Evolutionary conservation across 1,140 invertebrate genomes (phyloP), one percentile per base, ranked within the genome.

Genomic region (Littorina saxatilis): DNA sequence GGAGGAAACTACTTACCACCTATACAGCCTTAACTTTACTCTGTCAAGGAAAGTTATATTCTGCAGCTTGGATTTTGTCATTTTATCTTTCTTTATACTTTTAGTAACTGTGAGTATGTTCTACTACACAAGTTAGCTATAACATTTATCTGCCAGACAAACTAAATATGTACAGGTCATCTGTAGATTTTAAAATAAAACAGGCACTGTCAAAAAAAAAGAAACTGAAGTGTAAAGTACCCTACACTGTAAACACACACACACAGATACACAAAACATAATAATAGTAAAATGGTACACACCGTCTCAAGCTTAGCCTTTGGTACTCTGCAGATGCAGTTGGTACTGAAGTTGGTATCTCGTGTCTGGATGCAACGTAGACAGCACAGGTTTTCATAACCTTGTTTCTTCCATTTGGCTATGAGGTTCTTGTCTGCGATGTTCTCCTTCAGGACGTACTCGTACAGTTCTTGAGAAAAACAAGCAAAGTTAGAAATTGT

Each of bases 391-490:
- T 99, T 99, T 93, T 99, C 99, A 93, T 99, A 99, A 0, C 99
- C 99, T 85, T 98, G 96, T 92, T 99, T 99, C 91, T 99, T 99
- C 99, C 99, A 99, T 91, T 99, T 99, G 0, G 99, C 99, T 88
- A 99, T 99, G 1, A 99, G 93, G 91, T 99, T 99, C 83, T 95
- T 96, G 91, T 99, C 99, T 0, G 99, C 99, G 83, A 99, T 98
- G 90, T 98, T 98, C 92, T 99, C 98, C 87, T 98, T 97, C 0
- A 99, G 88, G 87, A 98, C 99, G 90, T 98, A 99, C 77, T 99
- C 98, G 90, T 99, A 99, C 0, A 99, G 92, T 92, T 99, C 98
- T 95, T n/a, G n/a, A n/a, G 91, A 78, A 94, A 93, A 87, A 86
- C 87, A 88, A 80, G 83, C 87, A 81, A n/a, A n/a, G n/a, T n/a